Conservation (phyloP, 2,797 vertebrate genomes). For the Pangasius mekongensis region DNA sequence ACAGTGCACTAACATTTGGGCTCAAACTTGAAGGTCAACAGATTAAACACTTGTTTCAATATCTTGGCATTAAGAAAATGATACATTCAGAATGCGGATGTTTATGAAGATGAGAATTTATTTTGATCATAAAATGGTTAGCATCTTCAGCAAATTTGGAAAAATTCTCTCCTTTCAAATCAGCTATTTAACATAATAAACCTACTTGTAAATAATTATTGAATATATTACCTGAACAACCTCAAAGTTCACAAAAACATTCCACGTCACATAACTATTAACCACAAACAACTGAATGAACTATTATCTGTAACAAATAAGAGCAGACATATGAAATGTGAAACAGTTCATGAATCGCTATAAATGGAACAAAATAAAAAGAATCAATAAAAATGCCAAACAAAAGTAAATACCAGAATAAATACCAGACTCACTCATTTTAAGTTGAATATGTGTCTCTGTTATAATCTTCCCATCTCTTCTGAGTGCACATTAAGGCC, state of each 20-base stretch:
- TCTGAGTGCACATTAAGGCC: too few relatives aligned
- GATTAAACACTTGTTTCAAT: neutral
- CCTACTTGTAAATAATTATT: neutral
- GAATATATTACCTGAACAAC: neutral
- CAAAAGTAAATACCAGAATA: too few relatives aligned
- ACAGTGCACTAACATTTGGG: neutral
- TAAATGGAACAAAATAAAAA: neutral
- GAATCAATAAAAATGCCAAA: too few relatives aligned
- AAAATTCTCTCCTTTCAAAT: neutral
- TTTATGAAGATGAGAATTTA: neutral
- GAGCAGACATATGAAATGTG: neutral
- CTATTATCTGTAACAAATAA: neutral
- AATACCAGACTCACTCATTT: too few relatives aligned
- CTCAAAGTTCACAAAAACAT: neutral
- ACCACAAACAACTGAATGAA: neutral
- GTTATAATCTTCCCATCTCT: too few relatives aligned
- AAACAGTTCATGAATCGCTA: neutral
- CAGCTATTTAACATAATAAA: neutral
- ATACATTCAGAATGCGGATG: neutral
- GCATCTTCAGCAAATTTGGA: neutral
- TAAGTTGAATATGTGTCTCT: neutral
- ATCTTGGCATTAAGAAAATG: neutral
- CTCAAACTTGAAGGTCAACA: neutral
- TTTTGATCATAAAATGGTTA: neutral
- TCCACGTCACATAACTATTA: too few relatives aligned